Evolutionary conservation across 1,140 invertebrate species (phyloP), one percentile per base, ranked within the genome.

Genomic region (Mya arenaria): DNA sequence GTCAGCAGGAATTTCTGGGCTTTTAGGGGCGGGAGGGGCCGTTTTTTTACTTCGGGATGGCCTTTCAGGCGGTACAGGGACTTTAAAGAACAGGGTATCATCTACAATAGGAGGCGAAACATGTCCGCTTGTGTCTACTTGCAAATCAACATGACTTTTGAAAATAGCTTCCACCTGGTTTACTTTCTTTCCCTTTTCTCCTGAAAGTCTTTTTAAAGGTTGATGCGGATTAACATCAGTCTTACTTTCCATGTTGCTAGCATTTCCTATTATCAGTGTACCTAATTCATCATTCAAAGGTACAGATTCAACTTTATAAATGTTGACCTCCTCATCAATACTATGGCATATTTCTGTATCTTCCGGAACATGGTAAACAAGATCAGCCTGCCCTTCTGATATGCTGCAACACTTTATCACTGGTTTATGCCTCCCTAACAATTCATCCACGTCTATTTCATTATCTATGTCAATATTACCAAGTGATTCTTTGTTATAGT

Each of bases 51-150:
- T 34, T 28, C 73, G 73, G n/a, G 73, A 41, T 13, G 73, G 73
- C 25, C 73, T 56, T 30, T 56, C 55, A 17, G 73, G 73, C 15
- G 58, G 58, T 37, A 41, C 52, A 30, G 73, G 58, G 39, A 58
- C 25, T 34, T 39, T 60, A 19, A 62, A 60, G 62, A 75, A 75
- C 25, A 36, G 0, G 10, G 36, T 58, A 32, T 48, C 39, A 13
- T 48, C 48, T 13, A n/a, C 19, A 30, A 39, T 60, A 39, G 73
- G 73, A 25, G 73, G 73, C 25, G 73, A 62, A 4, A 75, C 60
- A 62, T 75, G 37, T 25, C 73, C 73, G 36, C 73, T 65, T 36
- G 4, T 63, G 23, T 75, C 73, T 8, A 75, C 13, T 4, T 44
- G 23, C 30, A 75, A 41, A 23, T 63, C 37, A 17, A 75, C 34